Base-by-base conservation (phyloP, 2,888 invertebrate species). In the Drosophila bunnanda region DNA sequence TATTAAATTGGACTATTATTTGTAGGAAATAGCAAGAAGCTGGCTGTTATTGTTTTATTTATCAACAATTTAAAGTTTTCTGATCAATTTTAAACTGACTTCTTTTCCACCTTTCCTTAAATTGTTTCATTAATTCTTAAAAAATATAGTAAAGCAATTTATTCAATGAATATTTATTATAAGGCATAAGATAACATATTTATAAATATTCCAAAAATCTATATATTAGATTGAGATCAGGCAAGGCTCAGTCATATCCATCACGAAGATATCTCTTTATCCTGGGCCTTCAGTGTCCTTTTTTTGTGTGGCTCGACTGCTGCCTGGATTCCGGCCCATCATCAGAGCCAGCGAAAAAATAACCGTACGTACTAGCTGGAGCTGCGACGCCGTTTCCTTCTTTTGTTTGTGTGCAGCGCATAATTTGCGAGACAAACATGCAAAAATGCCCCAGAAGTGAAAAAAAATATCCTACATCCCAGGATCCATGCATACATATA, bases 341-440 rank as follows among this genome's bases (percentile, higher is more conserved):
- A 74, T 64, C 78, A 72, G 78, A 61, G 61, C 69, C 67, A 52
- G 72, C 77, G 69, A 55, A 55, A 52, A 52, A 69, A 52, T 32
- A 68, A 38, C 43, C 66, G 66, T 46, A 56, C 34, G 34, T 32
- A 76, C 12, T 39, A 43, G 55, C 78, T 73, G 72, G 59, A 41
- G 20, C 54, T 66, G 67, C 66, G 38, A 66, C 65, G 65, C 54
- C 69, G 73, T 77, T 82, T 80, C 80, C 88, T 82, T 78, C 86
- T 80, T 85, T 84, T 88, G 83, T 84, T 85, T 84, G 83, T 80
- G 82, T 73, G 80, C 84, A 79, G 85, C 88, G 86, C 84, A 88
- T 85, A 85, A 85, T 88, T 85, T 85, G 78, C 77, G 88, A 80
- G 88, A 82, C 86, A 82, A 84, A 85, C 83, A 88, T 82, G 80